Evolutionary conservation across 2,888 invertebrate species (phyloP), one percentile per base, ranked within the genome.

Genomic region (Drymonia ruficornis): DNA sequence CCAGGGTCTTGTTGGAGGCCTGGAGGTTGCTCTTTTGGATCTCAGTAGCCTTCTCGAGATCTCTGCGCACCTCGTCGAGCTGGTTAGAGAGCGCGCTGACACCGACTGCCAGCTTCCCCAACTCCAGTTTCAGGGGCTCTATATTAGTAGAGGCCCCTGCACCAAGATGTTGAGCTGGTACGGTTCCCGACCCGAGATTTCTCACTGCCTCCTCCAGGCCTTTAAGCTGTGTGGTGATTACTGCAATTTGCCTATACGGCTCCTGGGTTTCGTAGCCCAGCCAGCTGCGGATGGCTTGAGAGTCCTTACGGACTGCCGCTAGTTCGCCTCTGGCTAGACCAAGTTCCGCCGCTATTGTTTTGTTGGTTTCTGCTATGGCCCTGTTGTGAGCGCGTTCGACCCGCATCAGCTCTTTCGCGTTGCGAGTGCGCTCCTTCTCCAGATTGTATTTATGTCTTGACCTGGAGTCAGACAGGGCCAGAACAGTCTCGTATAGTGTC

Each of bases 381-480:
- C 28, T 54, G 8, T 23, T 48, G 46, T 60, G 56, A 13, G 61
- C 61, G 0, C 61, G 38, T 38, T 63, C 61, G 0, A 57, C 42
- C 9, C 50, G 12, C 15, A 59, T 28, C 13, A 51, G 11, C 16
- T 65, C 61, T 28, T 44, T 11, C 0, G 58, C 64, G 23, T 56
- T 50, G 12, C 60, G 11, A n/a, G 50, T 49, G 12, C 65, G 42
- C 16, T 67, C 65, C 29, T 53, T 56, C 19, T 67, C 66, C 36
- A 63, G 38, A 28, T 55, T 61, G n/a, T 12, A 31, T 11, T 55
- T 53, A 23, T 66, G 59, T 13, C 63, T 44, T 0, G 55, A 45
- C 9, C 65, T 50, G 1, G 67, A 67, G 53, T 67, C 66, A 0
- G 69, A 63, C 0, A 69, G 46, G 0, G 63, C 52, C 13, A 71